Evolutionary conservation across 2,113 vertebrate species (phyloP).

Genomic region (Sylvietta virens): DNA sequence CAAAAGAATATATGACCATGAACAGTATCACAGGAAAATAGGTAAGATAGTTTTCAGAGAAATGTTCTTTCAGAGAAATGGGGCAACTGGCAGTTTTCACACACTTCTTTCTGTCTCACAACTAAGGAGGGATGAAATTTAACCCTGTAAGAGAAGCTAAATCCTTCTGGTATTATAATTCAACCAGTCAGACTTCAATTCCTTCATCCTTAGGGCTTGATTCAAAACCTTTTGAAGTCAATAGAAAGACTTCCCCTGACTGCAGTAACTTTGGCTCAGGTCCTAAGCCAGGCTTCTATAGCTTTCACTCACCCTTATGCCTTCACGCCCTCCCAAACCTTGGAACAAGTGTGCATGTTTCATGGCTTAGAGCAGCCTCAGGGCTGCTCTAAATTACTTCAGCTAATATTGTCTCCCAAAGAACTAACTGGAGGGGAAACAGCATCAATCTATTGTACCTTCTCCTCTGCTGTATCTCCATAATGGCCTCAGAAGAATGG

Average conservation of each 20-base stretch:
- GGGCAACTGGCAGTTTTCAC: not conserved
- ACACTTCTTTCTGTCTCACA: not conserved
- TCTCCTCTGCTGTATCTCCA: constrained; percentile 3
- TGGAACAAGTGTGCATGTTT: not conserved
- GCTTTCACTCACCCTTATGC: not conserved
- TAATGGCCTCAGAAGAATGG: constrained; percentile 34
- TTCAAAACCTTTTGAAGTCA: constrained; percentile 49
- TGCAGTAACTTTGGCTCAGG: constrained; percentile 14
- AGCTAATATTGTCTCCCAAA: constrained; percentile 17
- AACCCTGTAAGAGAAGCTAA: constrained; percentile 4
- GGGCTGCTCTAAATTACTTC: constrained; percentile 6
- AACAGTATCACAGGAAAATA: not conserved
- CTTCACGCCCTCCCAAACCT: not conserved
- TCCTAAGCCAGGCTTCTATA: not conserved
- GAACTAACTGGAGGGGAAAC: not conserved
- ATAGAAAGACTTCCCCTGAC: not conserved
- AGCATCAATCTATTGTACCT: constrained; percentile 27
- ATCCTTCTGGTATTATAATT: constrained; percentile 35
- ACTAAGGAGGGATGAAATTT: constrained; percentile 3
- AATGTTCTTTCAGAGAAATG: not conserved
- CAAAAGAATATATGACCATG: not conserved
- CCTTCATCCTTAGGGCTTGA: constrained; percentile 11
- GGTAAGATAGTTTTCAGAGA: not conserved
- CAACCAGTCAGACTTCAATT: constrained; percentile 9
- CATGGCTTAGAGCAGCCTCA: not conserved